Evolutionary conservation across 2,888 invertebrate species (phyloP).

Genomic region (Lycocerus yunnanus): DNA sequence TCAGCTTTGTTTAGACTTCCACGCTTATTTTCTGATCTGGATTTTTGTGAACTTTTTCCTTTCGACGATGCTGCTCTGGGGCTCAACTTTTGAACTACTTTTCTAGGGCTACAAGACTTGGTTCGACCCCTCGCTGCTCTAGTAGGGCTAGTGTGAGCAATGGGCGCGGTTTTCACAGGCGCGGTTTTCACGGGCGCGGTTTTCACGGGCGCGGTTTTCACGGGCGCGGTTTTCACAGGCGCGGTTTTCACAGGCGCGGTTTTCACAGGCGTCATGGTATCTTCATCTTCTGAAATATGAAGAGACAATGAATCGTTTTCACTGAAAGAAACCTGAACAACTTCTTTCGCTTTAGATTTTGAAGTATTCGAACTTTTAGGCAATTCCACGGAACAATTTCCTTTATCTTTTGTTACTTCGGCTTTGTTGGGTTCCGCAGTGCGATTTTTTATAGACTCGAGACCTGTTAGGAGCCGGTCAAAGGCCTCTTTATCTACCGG

Average conservation of each 20-base stretch:
- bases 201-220: too few relatives aligned
- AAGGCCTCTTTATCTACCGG: background rate
- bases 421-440: background rate
- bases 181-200: too few relatives aligned
- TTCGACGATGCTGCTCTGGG: background rate
- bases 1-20: background rate
- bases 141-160: background rate
- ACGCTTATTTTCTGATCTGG: background rate
- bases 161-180: background rate
- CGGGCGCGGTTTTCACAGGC: too few relatives aligned
- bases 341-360: background rate
- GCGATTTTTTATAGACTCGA: background rate
- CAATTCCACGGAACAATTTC: background rate
- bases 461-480: background rate
- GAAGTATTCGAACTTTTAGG: background rate
- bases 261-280: background rate
- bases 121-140: background rate
- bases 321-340: background rate
- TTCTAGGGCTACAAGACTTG: background rate
- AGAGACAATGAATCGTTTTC: background rate
- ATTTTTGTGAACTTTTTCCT: background rate
- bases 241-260: too few relatives aligned
- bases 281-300: background rate
- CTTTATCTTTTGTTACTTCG: background rate
- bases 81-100: background rate